Base-by-base conservation (phyloP, 2,888 invertebrate species). In the Hoplodrina blanda region DNA sequence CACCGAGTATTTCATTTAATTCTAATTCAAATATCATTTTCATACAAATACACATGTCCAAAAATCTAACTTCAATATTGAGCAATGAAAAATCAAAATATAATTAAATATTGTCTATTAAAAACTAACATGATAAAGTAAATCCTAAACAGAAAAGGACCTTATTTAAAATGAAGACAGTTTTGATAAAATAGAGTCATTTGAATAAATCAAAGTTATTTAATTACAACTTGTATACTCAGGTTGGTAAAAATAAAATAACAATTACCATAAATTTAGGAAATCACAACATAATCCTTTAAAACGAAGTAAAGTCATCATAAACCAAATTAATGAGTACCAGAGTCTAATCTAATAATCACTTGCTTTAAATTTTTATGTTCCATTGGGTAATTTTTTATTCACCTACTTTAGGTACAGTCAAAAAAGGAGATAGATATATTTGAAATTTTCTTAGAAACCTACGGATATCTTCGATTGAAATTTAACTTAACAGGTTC, bases 41-140 rank as follows among this genome's bases (percentile, higher is more conserved):
- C 50, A 50, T 52, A 68, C 30, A 60, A 72, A 64, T 25, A 30
- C 54, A 60, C 4, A 65, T n/a, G 46, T 57, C 20, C 60, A 61
- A 62, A 68, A 25, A 59, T 66, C 49, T 37, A 56, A 57, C 52
- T 56, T 50, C 7, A 64, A 73, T 56, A 62, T 81, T 77, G 81
- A 82, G 83, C 83, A 82, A 80, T 33, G 37, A 50, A 41, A 65
- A 67, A 46, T 46, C 46, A 17, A 33, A 25, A 63, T 41, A 2
- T 49, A 33, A 64, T 66, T 53, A 62, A 69, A 61, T 20, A 60
- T 62, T 49, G 41, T 53, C 25, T 20, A 46, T 20, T 30, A 53
- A 75, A n/a, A 50, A 60, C 11, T 64, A 44, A 49, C 30, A 49
- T 20, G 55, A 56, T 54, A 69, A 25, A 56, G 61, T 15, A 37